Evolutionary conservation across 2,113 vertebrate genomes (phyloP).

Genomic region (Sylvilagus bachmani): DNA sequence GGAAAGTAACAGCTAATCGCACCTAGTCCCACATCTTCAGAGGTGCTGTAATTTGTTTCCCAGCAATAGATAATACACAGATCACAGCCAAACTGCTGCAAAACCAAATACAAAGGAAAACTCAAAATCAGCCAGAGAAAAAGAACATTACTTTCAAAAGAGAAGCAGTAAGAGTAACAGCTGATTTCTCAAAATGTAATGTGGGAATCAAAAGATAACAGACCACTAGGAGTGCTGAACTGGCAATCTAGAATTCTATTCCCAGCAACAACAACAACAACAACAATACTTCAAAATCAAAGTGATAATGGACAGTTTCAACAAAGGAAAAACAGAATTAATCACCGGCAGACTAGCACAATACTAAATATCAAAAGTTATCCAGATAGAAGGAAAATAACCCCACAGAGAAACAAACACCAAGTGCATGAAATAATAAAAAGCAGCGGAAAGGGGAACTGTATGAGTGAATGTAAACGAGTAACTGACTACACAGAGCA

Average conservation of each 20-base stretch:
- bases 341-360: background rate
- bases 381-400: background rate
- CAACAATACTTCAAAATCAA: constrained; percentile 31
- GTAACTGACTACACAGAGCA: background rate
- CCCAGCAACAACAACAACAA: background rate
- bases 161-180: background rate
- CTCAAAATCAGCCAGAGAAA: background rate
- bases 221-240: background rate
- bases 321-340: background rate
- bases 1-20: background rate
- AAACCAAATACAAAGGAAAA: background rate
- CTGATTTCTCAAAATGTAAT: constrained; percentile 33
- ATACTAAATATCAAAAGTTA: background rate
- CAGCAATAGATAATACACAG: background rate
- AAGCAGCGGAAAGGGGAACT: background rate
- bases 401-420: background rate
- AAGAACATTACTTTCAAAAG: background rate
- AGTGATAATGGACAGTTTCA: background rate
- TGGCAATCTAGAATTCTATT: background rate
- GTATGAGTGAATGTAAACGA: background rate
- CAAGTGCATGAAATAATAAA: constrained; percentile 25
- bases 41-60: background rate
- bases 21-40: background rate
- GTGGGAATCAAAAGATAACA: background rate
- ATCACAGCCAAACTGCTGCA: background rate